A percentile compares a stretch with the other conserved stretches of the same genome.
phyloP scores from a whole-genome alignment of 1,140 invertebrate species.

The Temnothorax nylanderi region DNA sequence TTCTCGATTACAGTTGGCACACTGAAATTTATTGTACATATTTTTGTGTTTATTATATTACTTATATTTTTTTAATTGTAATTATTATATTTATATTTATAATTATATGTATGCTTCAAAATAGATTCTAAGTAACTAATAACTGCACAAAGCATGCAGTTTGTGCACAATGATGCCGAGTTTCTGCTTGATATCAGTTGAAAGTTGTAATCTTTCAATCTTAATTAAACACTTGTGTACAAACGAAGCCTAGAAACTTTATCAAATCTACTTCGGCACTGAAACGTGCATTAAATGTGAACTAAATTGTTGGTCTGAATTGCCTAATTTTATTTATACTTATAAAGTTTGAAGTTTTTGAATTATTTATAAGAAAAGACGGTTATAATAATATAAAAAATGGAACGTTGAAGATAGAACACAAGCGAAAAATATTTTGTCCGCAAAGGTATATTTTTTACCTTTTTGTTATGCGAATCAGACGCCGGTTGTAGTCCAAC shows the following conservation, averaged over 20 bases:
- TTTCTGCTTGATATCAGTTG: background rate
- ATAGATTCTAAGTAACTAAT: background rate
- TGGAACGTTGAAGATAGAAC: background rate
- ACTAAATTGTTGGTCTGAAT: too few species aligned
- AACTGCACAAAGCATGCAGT: background rate
- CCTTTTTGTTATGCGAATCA: constrained; percentile 87
- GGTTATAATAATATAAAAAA: background rate
- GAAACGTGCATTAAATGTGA: too few species aligned
- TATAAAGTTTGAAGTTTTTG: background rate
- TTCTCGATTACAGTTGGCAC: constrained; percentile 94
- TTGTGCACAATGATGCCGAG: too few species aligned
- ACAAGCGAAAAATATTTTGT: background rate
- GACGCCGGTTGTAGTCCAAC: constrained; percentile 87
- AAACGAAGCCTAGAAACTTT: too few species aligned
- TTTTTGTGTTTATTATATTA: background rate
- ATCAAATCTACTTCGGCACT: too few species aligned
- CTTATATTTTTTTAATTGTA: background rate
- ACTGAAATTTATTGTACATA: constrained; percentile 85
- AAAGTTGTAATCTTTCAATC: too few species aligned
- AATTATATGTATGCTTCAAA: background rate
- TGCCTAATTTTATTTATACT: background rate
- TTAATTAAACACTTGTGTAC: too few species aligned
- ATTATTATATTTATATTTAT: background rate
- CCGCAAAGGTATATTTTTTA: constrained; percentile 66
- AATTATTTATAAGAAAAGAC: background rate